phyloP scores from a whole-genome alignment of 2,797 vertebrate genomes.

The Sebastes taczanowskii region DNA sequence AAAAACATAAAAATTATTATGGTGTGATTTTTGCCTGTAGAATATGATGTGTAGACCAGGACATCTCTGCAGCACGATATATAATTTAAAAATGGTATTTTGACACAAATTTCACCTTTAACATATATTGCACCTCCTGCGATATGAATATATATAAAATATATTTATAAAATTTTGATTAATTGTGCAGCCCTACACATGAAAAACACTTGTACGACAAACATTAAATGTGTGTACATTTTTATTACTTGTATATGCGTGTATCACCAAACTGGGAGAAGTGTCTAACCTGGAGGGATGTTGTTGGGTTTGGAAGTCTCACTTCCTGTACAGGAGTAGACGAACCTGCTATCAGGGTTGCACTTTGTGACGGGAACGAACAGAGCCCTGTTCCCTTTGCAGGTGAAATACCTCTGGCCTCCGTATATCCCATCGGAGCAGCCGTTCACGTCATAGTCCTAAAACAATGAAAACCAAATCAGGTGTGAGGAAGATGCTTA shows the following conservation, averaged over 20 bases:
- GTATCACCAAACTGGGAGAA: not conserved
- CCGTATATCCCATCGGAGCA: slow-evolving; percentile 75
- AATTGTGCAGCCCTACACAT: too few relatives aligned
- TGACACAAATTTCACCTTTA: too few relatives aligned
- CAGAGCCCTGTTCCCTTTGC: slow-evolving; percentile 70
- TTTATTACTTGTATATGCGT: not conserved
- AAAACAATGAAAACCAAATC: slow-evolving; percentile 1
- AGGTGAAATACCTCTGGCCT: slow-evolving; percentile 78
- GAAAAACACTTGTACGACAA: not conserved
- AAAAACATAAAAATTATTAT: too few relatives aligned
- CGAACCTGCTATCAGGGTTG: slow-evolving; percentile 79
- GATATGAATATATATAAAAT: too few relatives aligned
- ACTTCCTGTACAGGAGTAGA: slow-evolving; percentile 4
- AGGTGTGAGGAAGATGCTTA: not conserved
- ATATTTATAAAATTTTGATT: too few relatives aligned
- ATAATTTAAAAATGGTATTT: too few relatives aligned
- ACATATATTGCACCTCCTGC: too few relatives aligned
- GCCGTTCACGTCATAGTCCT: slow-evolving; percentile 78
- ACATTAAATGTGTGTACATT: not conserved
- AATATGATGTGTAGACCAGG: too few relatives aligned
- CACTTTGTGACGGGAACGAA: slow-evolving; percentile 80
- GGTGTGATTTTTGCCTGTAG: too few relatives aligned
- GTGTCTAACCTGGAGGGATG: slow-evolving; percentile 62
- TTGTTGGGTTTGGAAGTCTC: slow-evolving; percentile 26
- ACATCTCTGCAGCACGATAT: too few relatives aligned